Percentiles rank a stretch among this genome's conserved stretches.
phyloP scores from a whole-genome alignment of 2,888 invertebrate species.

The Hyles lineata region DNA sequence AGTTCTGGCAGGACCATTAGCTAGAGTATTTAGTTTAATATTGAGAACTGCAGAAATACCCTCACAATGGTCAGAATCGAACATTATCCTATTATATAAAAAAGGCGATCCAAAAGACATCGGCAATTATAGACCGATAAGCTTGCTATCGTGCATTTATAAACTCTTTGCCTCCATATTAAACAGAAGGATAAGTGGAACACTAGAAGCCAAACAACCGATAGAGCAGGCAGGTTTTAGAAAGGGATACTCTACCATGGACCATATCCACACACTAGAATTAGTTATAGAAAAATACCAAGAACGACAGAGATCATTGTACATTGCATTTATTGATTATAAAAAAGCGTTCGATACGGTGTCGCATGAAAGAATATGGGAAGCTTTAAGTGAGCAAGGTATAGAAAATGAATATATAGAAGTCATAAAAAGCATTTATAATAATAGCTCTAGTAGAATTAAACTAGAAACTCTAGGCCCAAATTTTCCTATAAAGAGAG shows the following conservation, averaged over 20 bases:
- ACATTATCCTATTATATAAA: conserved; percentile 36
- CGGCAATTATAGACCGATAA: conserved; percentile 38
- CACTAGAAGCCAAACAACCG: conserved; percentile 32
- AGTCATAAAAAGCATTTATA: no score
- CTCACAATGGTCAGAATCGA: conserved; percentile 32
- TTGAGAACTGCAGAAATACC: conserved; percentile 14
- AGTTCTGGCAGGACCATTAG: conserved; percentile 27
- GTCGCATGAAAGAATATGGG: no score
- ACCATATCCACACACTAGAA: conserved; percentile 35
- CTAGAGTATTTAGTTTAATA: conserved; percentile 34
- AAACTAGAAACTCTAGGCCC: no score
- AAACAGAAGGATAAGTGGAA: conserved; percentile 26
- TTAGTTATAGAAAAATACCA: conserved; percentile 36
- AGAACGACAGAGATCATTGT: conserved; percentile 31
- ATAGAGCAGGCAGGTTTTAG: conserved; percentile 28
- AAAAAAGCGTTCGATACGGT: no score
- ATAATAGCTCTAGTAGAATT: no score
- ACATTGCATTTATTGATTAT: conserved; percentile 34
- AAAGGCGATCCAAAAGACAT: conserved; percentile 36
- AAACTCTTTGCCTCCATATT: conserved; percentile 36
- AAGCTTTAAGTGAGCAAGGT: no score
- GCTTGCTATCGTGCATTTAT: conserved; percentile 33
- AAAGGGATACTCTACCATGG: conserved; percentile 33
- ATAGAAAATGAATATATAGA: no score
- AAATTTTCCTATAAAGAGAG: no score